A percentile compares a stretch with the other conserved stretches of the same genome.
These are phyloP conservation scores for Struthidea cinerea DNA, from an alignment of 2,113 vertebrate species.

Conservation along the genomic window DNA sequence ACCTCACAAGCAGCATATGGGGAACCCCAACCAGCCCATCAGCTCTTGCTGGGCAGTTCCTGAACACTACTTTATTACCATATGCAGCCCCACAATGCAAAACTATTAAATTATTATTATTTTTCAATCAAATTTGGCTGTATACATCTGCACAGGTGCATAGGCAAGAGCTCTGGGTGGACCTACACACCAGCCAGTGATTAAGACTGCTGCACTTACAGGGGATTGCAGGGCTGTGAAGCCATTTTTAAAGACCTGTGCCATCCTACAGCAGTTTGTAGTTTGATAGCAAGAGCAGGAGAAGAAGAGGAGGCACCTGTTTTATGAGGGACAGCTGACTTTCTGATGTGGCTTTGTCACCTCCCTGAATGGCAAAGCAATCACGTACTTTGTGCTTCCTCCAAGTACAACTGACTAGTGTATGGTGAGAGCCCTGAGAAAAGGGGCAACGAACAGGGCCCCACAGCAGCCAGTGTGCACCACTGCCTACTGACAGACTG, in stretches of 20 bases:
- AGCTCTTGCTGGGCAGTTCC: not conserved
- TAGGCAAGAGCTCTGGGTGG: not conserved
- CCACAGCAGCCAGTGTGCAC: not conserved
- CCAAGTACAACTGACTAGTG: not conserved
- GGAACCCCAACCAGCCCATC: not conserved
- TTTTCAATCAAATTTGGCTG: not conserved
- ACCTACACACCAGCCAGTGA: not conserved
- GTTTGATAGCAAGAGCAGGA: not conserved
- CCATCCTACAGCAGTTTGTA: not conserved
- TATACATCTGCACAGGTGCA: not conserved
- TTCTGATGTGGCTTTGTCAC: not conserved
- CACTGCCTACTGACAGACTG: not conserved
- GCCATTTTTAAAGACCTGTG: not conserved
- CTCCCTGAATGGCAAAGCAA: not conserved
- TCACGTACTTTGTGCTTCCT: not conserved
- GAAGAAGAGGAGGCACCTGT: not conserved
- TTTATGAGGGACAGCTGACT: not conserved
- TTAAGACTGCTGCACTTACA: not conserved
- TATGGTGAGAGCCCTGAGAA: not conserved
- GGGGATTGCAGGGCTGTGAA: not conserved
- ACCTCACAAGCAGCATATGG: not conserved
- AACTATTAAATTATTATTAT: not conserved
- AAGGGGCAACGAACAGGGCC: not conserved
- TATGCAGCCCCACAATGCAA: not conserved
- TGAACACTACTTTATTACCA: not conserved